Conservation (phyloP, 2,797 vertebrate genomes). For the Tachyglossus aculeatus region DNA sequence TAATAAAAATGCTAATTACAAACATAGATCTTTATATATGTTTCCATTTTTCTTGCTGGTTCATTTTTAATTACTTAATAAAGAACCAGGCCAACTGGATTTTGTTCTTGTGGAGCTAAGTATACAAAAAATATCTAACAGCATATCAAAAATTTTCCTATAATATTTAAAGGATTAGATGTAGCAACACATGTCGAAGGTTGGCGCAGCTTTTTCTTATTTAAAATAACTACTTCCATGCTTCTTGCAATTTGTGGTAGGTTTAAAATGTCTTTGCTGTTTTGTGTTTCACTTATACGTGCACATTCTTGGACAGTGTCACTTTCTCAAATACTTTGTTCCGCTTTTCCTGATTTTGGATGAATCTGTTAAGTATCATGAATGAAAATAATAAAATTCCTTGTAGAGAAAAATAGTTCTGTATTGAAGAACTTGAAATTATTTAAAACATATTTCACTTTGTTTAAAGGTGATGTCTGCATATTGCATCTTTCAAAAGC, state of each 20-base stretch:
- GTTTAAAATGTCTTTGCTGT: slow-evolving; percentile 74
- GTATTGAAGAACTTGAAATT: slow-evolving; percentile 53
- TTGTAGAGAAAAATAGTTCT: slow-evolving; percentile 43
- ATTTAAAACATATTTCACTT: slow-evolving; percentile 49
- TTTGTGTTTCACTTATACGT: slow-evolving; percentile 66
- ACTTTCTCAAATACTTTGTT: slow-evolving; percentile 59
- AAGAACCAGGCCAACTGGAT: slow-evolving; percentile 37
- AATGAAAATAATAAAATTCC: slow-evolving; percentile 55
- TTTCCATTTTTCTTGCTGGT: slow-evolving; percentile 23
- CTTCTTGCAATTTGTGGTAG: slow-evolving; percentile 73
- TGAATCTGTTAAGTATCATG: slow-evolving; percentile 52
- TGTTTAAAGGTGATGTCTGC: slow-evolving; percentile 33
- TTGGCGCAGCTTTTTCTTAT: slow-evolving; percentile 75
- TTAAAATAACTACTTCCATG: slow-evolving; percentile 78
- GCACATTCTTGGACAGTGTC: slow-evolving; percentile 64
- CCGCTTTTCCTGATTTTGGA: slow-evolving; percentile 50
- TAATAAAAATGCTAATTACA: slow-evolving; percentile 37
- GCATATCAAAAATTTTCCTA: slow-evolving; percentile 53
- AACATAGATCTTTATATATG: slow-evolving; percentile 40
- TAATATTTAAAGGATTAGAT: slow-evolving; percentile 64
- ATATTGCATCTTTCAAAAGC: background rate
- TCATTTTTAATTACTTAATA: slow-evolving; percentile 39
- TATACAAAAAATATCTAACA: slow-evolving; percentile 60
- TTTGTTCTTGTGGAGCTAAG: slow-evolving; percentile 56
- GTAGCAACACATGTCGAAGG: slow-evolving; percentile 64